Evolutionary conservation across 2,888 invertebrate genomes (phyloP).

Genomic region (Acleris cristana): DNA sequence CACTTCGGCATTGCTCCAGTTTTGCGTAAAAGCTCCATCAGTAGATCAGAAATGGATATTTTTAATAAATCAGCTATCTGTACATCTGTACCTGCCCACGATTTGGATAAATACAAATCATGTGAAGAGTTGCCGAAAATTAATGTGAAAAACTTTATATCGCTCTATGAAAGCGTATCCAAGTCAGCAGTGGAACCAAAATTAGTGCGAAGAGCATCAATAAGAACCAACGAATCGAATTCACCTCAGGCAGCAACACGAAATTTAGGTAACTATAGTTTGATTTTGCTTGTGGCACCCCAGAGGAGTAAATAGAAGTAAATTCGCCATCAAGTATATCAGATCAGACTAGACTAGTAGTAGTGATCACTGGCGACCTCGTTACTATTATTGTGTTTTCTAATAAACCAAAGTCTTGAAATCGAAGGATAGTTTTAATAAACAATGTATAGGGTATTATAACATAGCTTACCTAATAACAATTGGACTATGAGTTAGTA

Average conservation of each 20-base stretch:
- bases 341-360: too few relatives aligned
- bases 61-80: slow-evolving; percentile 62
- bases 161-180: slow-evolving; percentile 72
- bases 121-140: slow-evolving; percentile 75
- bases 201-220: slow-evolving; percentile 49
- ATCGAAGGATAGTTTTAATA: too few relatives aligned
- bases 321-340: too few relatives aligned
- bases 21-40: slow-evolving; percentile 66
- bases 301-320: too few relatives aligned
- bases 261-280: slow-evolving; percentile 59
- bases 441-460: too few relatives aligned
- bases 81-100: slow-evolving; percentile 51
- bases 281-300: neutral
- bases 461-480: too few relatives aligned
- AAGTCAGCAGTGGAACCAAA: slow-evolving; percentile 55
- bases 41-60: slow-evolving; percentile 80
- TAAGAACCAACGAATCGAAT: slow-evolving; percentile 53
- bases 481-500: too few relatives aligned
- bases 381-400: too few relatives aligned
- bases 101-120: slow-evolving; percentile 72
- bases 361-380: too few relatives aligned
- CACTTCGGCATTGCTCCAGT: slow-evolving; percentile 39
- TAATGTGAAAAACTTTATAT: slow-evolving; percentile 73
- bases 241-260: slow-evolving; percentile 55
- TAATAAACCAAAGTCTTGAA: too few relatives aligned